These are phyloP conservation scores for Strigamia maritima DNA, from an alignment of 2,888 invertebrate species.

Conservation along the genomic window DNA sequence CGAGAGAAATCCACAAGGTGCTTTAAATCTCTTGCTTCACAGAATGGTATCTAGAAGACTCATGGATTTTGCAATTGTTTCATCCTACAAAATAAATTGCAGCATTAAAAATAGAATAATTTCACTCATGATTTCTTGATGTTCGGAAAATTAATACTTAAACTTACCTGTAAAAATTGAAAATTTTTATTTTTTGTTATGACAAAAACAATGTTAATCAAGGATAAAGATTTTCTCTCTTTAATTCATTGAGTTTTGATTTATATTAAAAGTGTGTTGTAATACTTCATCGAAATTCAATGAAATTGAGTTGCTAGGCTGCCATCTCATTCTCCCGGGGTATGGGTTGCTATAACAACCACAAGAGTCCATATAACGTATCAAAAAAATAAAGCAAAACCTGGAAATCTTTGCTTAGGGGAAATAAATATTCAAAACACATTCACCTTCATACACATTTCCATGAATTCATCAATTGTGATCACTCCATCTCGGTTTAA, in stretches of 20 bases:
- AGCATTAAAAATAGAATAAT: not conserved
- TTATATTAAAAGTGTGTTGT: not conserved
- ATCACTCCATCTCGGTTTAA: constrained; percentile 90
- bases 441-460: constrained; percentile 80
- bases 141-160: not conserved
- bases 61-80: constrained; percentile 42
- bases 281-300: not conserved
- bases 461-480: constrained; percentile 91
- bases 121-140: not conserved
- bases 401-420: not conserved
- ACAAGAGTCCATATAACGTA: too few relatives aligned
- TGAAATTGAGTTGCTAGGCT: not conserved
- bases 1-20: constrained; percentile 24
- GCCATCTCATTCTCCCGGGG: not conserved
- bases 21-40: constrained; percentile 31
- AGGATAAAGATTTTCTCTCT: not conserved
- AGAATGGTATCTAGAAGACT: constrained; percentile 41
- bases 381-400: not conserved
- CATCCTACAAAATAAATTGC: constrained; percentile 39
- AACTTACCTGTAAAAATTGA: not conserved
- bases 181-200: not conserved
- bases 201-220: not conserved
- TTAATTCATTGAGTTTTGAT: not conserved
- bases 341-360: not conserved
- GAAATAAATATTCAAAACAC: constrained; percentile 22